Evolutionary conservation across 2,113 vertebrate species (phyloP).

Genomic region (Malurus alboscapulatus): DNA sequence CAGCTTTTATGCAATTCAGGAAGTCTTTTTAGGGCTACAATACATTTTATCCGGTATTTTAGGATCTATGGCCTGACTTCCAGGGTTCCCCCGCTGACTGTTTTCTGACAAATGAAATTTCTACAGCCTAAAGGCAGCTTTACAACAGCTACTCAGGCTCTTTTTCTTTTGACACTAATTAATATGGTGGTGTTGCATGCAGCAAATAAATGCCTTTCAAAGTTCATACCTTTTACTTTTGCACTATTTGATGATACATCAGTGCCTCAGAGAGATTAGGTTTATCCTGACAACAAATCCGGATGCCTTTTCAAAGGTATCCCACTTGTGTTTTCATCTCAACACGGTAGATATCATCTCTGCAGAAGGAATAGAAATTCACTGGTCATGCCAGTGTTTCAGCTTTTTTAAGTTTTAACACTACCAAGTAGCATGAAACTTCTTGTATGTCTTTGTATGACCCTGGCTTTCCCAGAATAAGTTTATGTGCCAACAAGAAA

Average conservation of each 20-base stretch:
- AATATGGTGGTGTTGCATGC: not conserved
- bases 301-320: not conserved
- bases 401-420: not conserved
- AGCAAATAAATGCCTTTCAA: not conserved
- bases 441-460: not conserved
- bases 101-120: not conserved
- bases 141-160: not conserved
- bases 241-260: not conserved
- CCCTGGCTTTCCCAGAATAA: not conserved
- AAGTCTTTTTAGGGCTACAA: not conserved
- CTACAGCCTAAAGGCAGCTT: not conserved
- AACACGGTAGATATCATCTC: not conserved
- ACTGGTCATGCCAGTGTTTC: not conserved
- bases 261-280: not conserved
- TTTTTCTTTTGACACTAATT: not conserved
- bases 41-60: not conserved
- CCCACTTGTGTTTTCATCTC: not conserved
- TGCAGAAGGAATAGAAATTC: not conserved
- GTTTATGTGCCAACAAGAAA: not conserved
- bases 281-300: not conserved
- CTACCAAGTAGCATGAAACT: not conserved
- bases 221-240: not conserved
- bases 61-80: not conserved
- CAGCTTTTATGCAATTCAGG: not conserved
- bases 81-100: rapidly evolving